phyloP scores from a whole-genome alignment of 2,797 vertebrate species.

The Urophycis tenuis region DNA sequence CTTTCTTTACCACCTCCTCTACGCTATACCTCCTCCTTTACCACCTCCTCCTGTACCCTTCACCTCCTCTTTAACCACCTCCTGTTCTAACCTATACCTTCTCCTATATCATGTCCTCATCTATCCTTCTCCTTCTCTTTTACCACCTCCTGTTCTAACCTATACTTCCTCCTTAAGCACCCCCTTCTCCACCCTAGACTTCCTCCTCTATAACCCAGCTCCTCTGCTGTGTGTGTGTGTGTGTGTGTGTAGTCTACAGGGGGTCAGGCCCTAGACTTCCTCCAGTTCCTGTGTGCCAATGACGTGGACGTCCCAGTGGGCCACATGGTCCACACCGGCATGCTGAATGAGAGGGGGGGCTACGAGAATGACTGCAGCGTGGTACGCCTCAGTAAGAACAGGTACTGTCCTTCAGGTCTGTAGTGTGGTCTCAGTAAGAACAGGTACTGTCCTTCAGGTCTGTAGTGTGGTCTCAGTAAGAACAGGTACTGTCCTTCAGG shows the following conservation, averaged over 20 bases:
- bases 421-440: too few relatives aligned
- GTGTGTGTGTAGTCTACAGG: slow-evolving; percentile 74
- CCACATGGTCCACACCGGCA: slow-evolving; percentile 94
- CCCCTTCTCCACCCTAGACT: too few relatives aligned
- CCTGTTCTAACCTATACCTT: not conserved
- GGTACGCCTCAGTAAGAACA: slow-evolving; percentile 90
- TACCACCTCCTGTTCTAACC: too few relatives aligned
- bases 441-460: too few relatives aligned
- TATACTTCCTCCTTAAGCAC: too few relatives aligned
- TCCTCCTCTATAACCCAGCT: too few relatives aligned
- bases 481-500: too few relatives aligned
- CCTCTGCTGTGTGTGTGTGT: not conserved
- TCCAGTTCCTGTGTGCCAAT: slow-evolving; percentile 91
- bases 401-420: slow-evolving; percentile 57
- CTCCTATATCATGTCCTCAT: not conserved
- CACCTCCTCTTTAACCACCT: not conserved
- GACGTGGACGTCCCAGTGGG: slow-evolving; percentile 95
- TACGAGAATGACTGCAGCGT: slow-evolving; percentile 99
- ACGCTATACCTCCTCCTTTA: not conserved
- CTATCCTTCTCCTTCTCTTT: not conserved
- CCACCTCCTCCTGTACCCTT: not conserved
- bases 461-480: too few relatives aligned
- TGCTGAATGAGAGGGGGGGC: slow-evolving; percentile 90
- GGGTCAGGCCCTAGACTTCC: slow-evolving; percentile 80
- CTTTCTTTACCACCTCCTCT: too few relatives aligned